phyloP scores from a whole-genome alignment of 1,140 invertebrate genomes.

The Brachionus calyciflorus region DNA sequence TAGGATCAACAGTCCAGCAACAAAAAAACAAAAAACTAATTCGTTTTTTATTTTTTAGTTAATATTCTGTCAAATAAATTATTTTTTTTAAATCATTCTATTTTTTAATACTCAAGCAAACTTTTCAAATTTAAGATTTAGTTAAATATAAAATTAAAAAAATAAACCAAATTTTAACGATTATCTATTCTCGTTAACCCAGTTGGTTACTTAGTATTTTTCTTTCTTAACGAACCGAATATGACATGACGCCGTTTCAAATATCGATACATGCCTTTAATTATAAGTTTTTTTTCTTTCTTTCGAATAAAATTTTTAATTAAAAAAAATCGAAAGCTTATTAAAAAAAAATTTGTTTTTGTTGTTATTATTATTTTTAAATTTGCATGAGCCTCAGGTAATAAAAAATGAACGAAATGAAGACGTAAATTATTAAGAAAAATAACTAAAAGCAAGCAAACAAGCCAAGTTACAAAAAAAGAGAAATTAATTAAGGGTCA shows the following conservation, averaged over 20 bases:
- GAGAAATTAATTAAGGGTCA: conserved; percentile 36
- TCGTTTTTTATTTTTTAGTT: no score
- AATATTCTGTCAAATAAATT: conserved; percentile 11
- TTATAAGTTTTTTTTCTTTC: no score
- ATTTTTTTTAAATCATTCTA: no score
- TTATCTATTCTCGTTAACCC: not conserved
- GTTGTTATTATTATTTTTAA: no score
- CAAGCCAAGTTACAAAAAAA: no score
- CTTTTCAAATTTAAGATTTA: not conserved
- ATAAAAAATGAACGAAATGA: no score
- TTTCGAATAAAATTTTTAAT: not conserved
- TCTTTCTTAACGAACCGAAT: no score
- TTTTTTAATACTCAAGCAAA: conserved; percentile 26
- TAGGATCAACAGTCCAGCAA: not conserved
- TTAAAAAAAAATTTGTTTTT: conserved; percentile 11
- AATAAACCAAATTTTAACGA: not conserved
- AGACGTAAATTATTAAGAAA: not conserved
- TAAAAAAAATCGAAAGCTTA: conserved; percentile 7
- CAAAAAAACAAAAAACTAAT: not conserved
- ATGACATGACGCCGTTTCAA: conserved; percentile 7
- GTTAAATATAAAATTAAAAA: not conserved
- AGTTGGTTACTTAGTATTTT: no score
- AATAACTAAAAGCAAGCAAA: not conserved
- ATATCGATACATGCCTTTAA: not conserved
- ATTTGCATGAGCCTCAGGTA: conserved; percentile 17